phyloP scores from a whole-genome alignment of 2,113 vertebrate genomes.

The Rhinogobius similis region DNA sequence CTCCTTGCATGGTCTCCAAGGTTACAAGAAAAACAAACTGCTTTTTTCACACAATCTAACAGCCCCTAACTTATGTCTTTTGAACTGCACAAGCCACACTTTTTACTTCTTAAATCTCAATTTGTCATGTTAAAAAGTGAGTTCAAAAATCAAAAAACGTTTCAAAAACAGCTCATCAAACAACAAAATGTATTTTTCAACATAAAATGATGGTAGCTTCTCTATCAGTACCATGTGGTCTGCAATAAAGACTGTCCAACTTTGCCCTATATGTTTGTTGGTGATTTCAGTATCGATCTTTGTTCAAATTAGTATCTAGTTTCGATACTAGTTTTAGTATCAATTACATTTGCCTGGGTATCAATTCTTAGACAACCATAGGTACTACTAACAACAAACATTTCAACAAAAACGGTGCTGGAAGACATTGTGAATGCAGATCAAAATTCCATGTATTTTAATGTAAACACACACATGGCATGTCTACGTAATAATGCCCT shows the following conservation, averaged over 20 bases:
- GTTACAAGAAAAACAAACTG: too few relatives aligned
- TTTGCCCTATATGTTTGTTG: background rate
- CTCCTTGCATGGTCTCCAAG: too few relatives aligned
- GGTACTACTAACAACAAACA: background rate
- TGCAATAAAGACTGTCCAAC: background rate
- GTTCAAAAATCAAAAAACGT: too few relatives aligned
- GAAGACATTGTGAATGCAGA: background rate
- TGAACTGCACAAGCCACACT: too few relatives aligned
- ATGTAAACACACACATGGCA: slow-evolving; percentile 19
- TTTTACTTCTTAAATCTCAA: too few relatives aligned
- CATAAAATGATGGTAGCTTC: background rate
- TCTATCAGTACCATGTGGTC: background rate
- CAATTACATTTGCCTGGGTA: background rate
- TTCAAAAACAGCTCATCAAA: too few relatives aligned
- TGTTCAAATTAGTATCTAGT: background rate
- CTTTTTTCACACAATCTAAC: too few relatives aligned
- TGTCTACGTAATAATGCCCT: background rate
- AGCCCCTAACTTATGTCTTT: too few relatives aligned
- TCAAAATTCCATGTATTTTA: background rate
- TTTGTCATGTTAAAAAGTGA: too few relatives aligned
- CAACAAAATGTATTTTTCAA: background rate
- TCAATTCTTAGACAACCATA: too few relatives aligned
- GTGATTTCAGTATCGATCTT: too few relatives aligned
- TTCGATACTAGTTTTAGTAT: background rate
- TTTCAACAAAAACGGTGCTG: background rate